Conservation (phyloP, 1,140 invertebrate species). For the Cecropterus lyciades region DNA sequence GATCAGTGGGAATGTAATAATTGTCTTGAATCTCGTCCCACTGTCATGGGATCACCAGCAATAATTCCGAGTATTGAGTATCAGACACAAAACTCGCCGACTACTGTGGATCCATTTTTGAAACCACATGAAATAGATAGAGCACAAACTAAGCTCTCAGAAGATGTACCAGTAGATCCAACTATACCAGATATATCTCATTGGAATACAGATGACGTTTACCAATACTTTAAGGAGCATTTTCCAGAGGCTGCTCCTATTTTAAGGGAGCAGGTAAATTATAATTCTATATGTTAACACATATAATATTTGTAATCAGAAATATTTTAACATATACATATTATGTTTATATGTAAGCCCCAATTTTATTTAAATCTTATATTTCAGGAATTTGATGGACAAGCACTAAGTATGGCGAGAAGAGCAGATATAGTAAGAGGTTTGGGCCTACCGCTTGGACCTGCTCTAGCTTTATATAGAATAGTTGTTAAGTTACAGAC, state of each 20-base stretch:
- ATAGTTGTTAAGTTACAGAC: conserved; percentile 90
- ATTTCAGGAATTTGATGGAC: conserved; percentile 94
- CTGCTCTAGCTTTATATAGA: conserved; percentile 93
- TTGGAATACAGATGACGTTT: conserved; percentile 93
- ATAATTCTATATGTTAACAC: no score
- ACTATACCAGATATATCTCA: conserved; percentile 91
- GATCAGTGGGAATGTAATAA: conserved; percentile 86
- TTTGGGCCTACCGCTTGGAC: conserved; percentile 92
- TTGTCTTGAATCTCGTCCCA: conserved; percentile 80
- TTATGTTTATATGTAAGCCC: no score
- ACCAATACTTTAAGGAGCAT: conserved; percentile 90
- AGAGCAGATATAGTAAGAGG: conserved; percentile 92
- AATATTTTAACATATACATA: no score
- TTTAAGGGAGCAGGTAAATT: conserved; percentile 91
- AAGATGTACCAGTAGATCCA: conserved; percentile 85
- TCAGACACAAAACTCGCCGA: conserved; percentile 50
- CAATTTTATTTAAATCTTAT: conserved; percentile 32
- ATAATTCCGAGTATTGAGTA: conserved; percentile 63
- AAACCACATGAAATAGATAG: conserved; percentile 77
- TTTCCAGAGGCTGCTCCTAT: conserved; percentile 91
- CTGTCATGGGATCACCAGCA: conserved; percentile 62
- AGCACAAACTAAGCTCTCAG: conserved; percentile 61
- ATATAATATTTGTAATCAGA: no score
- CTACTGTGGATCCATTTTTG: conserved; percentile 67
- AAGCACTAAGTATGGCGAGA: conserved; percentile 91